phyloP scores from a whole-genome alignment of 2,888 invertebrate genomes.

The Syrista parreyssii region DNA sequence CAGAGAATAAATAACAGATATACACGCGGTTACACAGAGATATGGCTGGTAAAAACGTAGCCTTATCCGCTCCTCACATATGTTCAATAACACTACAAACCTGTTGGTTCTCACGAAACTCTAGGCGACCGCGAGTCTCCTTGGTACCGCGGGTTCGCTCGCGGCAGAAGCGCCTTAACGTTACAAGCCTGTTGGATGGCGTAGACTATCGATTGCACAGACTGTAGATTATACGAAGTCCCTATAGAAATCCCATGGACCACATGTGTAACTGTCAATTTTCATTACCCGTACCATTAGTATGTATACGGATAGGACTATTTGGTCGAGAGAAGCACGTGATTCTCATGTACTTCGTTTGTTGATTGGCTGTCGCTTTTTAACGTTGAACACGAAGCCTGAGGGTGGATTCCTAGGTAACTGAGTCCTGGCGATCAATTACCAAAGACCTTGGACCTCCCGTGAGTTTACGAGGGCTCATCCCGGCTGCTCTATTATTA shows the following conservation, averaged over 20 bases:
- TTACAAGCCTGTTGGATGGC: not conserved
- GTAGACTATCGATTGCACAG: not conserved
- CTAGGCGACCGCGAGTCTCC: constrained; percentile 1
- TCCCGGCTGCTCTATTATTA: constrained; percentile 40
- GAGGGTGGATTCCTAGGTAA: not conserved
- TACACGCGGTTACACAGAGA: constrained; percentile 39
- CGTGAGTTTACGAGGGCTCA: constrained; percentile 42
- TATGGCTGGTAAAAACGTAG: constrained; percentile 24
- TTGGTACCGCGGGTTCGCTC: not conserved
- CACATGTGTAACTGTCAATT: not conserved
- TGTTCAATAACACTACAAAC: constrained; percentile 23
- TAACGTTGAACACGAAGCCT: not conserved
- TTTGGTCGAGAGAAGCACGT: not conserved
- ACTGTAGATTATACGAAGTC: no score
- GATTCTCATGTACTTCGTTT: not conserved
- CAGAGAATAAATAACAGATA: constrained; percentile 52
- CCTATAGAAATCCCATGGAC: not conserved
- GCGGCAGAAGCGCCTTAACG: not conserved
- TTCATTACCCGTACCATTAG: not conserved
- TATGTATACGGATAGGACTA: not conserved
- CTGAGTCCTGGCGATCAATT: constrained; percentile 34
- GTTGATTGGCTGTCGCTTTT: not conserved
- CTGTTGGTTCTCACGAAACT: not conserved
- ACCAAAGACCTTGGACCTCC: constrained; percentile 38
- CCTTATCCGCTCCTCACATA: constrained; percentile 24